A percentile compares a stretch with the other conserved stretches of the same genome.
Evolutionary conservation across 2,797 vertebrate species (phyloP).

Genomic region (Pipistrellus nathusii): DNA sequence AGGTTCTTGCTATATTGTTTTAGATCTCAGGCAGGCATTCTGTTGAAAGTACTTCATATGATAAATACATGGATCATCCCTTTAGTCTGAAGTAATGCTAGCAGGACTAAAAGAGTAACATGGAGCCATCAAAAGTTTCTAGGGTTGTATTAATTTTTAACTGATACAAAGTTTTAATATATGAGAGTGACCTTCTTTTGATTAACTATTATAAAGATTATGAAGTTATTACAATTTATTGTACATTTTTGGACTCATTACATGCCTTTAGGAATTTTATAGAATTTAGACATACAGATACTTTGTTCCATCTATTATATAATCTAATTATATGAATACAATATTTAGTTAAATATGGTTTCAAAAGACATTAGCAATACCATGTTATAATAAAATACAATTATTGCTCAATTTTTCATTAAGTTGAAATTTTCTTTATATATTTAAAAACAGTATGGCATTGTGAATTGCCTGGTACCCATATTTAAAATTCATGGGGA

Average conservation of each 20-base stretch:
- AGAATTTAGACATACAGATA: slow-evolving; percentile 9
- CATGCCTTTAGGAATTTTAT: slow-evolving; percentile 57
- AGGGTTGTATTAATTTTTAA: slow-evolving; percentile 11
- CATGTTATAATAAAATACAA: slow-evolving; percentile 50
- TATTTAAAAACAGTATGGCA: slow-evolving; percentile 25
- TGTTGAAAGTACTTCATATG: not conserved
- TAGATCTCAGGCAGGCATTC: not conserved
- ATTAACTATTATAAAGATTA: slow-evolving; percentile 52
- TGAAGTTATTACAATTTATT: slow-evolving; percentile 32
- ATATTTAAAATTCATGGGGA: not conserved
- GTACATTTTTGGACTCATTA: slow-evolving; percentile 51
- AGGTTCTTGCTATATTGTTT: slow-evolving; percentile 27
- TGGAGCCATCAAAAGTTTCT: slow-evolving; percentile 15
- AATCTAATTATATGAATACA: slow-evolving; percentile 50
- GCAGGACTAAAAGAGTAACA: not conserved
- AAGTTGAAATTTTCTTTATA: slow-evolving; percentile 28
- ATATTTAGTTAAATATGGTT: slow-evolving; percentile 59
- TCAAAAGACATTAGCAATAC: slow-evolving; percentile 47
- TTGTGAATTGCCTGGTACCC: slow-evolving; percentile 39
- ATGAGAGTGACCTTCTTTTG: slow-evolving; percentile 54
- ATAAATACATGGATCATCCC: not conserved
- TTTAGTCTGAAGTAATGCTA: not conserved
- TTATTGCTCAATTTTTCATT: not conserved
- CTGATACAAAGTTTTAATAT: slow-evolving; percentile 49
- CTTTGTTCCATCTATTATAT: not conserved